Evolutionary conservation across 2,797 vertebrate species (phyloP).

Genomic region (Paguma larvata): DNA sequence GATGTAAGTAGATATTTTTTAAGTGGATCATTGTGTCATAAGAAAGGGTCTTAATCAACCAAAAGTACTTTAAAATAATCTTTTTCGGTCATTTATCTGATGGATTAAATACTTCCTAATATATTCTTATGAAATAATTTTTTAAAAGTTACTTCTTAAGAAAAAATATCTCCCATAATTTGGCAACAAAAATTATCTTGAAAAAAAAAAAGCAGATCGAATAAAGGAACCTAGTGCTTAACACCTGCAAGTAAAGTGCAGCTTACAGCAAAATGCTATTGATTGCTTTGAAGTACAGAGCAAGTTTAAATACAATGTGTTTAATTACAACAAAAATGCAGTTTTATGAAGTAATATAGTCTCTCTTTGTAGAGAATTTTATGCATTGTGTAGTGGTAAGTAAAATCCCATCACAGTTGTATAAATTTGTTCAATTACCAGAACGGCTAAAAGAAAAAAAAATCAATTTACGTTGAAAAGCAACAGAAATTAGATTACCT

Average conservation of each 20-base stretch:
- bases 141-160: slow-evolving; percentile 69
- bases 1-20: slow-evolving; percentile 64
- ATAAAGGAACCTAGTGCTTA: slow-evolving; percentile 86
- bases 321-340: slow-evolving; percentile 90
- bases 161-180: slow-evolving; percentile 67
- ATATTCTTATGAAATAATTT: slow-evolving; percentile 67
- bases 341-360: slow-evolving; percentile 88
- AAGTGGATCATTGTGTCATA: slow-evolving; percentile 55
- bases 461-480: slow-evolving; percentile 89
- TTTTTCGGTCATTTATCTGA: slow-evolving; percentile 10
- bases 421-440: slow-evolving; percentile 93
- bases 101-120: slow-evolving; percentile 60
- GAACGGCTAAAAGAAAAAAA: slow-evolving; percentile 86
- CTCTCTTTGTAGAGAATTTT: slow-evolving; percentile 86
- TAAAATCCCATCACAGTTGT: slow-evolving; percentile 89
- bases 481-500: slow-evolving; percentile 88
- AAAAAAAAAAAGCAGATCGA: slow-evolving; percentile 79
- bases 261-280: slow-evolving; percentile 86
- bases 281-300: slow-evolving; percentile 85
- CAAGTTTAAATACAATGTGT: slow-evolving; percentile 86
- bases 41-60: slow-evolving; percentile 44
- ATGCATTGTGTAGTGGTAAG: slow-evolving; percentile 85
- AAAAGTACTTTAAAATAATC: slow-evolving; percentile 39
- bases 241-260: slow-evolving; percentile 89
- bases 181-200: slow-evolving; percentile 67